These are phyloP conservation scores for Apamea epomidion DNA, from an alignment of 2,888 invertebrate species.

Conservation along the genomic window DNA sequence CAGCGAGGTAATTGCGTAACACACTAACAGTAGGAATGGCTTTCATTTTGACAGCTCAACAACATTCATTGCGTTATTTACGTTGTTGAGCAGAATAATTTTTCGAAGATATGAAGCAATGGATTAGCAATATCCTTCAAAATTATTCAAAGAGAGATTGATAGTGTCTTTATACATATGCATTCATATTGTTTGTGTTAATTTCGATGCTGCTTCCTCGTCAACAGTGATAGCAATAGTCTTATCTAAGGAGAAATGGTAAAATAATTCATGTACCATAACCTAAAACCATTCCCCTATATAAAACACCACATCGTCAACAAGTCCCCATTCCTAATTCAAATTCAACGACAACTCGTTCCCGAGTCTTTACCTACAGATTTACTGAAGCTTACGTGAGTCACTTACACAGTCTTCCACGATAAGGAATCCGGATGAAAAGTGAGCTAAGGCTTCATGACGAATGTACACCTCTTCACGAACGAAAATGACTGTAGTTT, in stretches of 20 bases:
- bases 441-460: conserved; percentile 77
- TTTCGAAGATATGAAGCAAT: background rate
- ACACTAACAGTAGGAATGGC: background rate
- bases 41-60: background rate
- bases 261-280: conserved; percentile 12
- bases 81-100: background rate
- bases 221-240: background rate
- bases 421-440: conserved; percentile 76
- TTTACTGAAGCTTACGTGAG: conserved; percentile 65
- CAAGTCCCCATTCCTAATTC: conserved; percentile 39
- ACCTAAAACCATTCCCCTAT: background rate
- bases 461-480: conserved; percentile 76
- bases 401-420: conserved; percentile 59
- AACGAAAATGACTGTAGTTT: conserved; percentile 77
- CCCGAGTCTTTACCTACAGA: conserved; percentile 57
- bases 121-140: background rate
- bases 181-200: background rate
- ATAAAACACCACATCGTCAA: conserved; percentile 16
- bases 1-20: background rate
- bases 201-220: background rate
- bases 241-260: background rate
- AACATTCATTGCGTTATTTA: background rate
- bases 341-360: conserved; percentile 40
- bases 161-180: background rate
- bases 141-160: background rate